These are phyloP conservation scores for Mormoops blainvillei DNA, from an alignment of 2,113 vertebrate species.

Conservation along the genomic window DNA sequence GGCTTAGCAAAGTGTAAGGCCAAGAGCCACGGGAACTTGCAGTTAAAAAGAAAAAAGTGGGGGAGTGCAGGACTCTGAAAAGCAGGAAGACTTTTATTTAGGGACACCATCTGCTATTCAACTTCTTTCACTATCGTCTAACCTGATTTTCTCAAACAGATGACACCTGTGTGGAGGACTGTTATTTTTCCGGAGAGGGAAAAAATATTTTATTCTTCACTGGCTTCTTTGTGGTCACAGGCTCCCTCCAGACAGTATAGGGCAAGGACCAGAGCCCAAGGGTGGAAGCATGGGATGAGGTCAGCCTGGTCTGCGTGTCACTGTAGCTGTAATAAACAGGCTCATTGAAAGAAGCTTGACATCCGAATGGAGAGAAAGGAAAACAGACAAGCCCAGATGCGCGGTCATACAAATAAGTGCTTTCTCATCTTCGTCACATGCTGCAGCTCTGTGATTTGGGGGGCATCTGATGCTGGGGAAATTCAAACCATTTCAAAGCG, in stretches of 20 bases:
- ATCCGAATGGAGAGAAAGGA: not conserved
- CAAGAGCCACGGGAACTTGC: not conserved
- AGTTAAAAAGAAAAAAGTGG: not conserved
- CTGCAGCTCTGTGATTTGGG: not conserved
- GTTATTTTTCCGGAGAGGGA: accelerated
- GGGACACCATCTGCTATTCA: too few species aligned
- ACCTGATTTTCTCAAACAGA: not conserved
- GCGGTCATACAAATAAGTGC: accelerated
- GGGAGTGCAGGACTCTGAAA: not conserved
- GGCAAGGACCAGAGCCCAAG: not conserved
- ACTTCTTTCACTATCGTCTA: not conserved
- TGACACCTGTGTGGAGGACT: accelerated
- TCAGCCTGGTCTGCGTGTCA: accelerated
- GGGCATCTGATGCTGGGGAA: not conserved
- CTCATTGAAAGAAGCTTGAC: not conserved
- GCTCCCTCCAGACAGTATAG: not conserved
- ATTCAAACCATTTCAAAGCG: not conserved
- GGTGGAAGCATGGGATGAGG: not conserved
- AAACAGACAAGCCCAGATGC: not conserved
- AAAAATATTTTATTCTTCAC: accelerated
- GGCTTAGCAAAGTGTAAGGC: too few species aligned
- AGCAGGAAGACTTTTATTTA: not conserved
- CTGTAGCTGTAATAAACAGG: accelerated
- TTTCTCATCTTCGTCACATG: accelerated
- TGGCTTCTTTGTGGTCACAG: not conserved